Conservation (phyloP, 2,797 vertebrate genomes). For the Mallotus villosus region DNA sequence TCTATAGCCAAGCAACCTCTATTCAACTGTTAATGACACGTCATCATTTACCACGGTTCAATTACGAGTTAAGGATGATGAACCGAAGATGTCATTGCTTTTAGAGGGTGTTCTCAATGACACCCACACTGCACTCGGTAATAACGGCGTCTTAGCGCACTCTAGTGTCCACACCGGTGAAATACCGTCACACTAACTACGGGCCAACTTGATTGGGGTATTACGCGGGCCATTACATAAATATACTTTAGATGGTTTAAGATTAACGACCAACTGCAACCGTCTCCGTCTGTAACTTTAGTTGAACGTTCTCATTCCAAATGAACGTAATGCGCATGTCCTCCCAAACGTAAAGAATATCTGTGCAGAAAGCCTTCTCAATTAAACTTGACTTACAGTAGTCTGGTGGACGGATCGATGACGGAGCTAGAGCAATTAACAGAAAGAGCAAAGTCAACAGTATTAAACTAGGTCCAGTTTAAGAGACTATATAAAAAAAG, state of each 20-base stretch:
- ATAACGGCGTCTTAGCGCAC: conserved; percentile 37
- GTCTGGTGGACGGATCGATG: no score
- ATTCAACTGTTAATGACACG: neutral
- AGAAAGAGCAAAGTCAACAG: neutral
- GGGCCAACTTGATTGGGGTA: neutral
- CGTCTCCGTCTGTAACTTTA: no score
- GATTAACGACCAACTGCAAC: no score
- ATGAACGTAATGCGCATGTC: no score
- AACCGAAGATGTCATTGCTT: conserved; percentile 62
- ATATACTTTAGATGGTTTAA: no score
- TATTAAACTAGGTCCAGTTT: neutral
- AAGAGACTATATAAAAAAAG: neutral
- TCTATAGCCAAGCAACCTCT: neutral
- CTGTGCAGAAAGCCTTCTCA: no score
- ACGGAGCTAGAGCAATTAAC: neutral
- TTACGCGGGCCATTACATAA: neutral
- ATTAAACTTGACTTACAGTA: no score
- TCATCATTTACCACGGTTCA: conserved; percentile 22
- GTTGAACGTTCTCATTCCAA: no score
- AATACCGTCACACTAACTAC: neutral
- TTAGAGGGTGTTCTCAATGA: conserved; percentile 71
- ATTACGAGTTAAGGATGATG: conserved; percentile 48
- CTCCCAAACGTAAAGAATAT: no score
- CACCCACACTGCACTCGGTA: conserved; percentile 35
- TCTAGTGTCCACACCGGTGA: conserved; percentile 40